Conservation (phyloP, 2,113 vertebrate species). For the Mus spicilegus region DNA sequence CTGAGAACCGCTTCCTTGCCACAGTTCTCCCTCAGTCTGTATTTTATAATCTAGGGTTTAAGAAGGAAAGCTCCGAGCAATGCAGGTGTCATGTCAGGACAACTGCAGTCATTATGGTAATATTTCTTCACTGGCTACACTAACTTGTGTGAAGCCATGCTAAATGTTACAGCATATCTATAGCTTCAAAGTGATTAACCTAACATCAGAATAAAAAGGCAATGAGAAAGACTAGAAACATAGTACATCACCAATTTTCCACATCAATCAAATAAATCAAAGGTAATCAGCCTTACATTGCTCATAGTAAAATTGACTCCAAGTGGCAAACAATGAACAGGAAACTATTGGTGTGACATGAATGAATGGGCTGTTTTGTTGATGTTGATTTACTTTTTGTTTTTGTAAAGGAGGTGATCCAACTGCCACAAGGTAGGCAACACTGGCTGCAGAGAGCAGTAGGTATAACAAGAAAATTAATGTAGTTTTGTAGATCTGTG, state of each 20-base stretch:
- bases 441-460: slow-evolving; percentile 94
- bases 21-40: slow-evolving; percentile 87
- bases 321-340: slow-evolving; percentile 92
- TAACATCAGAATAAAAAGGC: slow-evolving; percentile 96
- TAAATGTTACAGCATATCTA: slow-evolving; percentile 99
- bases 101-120: slow-evolving; percentile 90
- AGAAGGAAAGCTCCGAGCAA: slow-evolving; percentile 91
- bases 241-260: slow-evolving; percentile 96
- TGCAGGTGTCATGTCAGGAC: slow-evolving; percentile 91
- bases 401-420: slow-evolving; percentile 92
- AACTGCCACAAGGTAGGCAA: slow-evolving; percentile 93
- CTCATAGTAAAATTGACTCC: slow-evolving; percentile 94
- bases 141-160: slow-evolving; percentile 99
- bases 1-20: slow-evolving; percentile 93
- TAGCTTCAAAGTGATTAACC: slow-evolving; percentile 96
- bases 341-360: slow-evolving; percentile 93
- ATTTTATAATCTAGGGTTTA: slow-evolving; percentile 91
- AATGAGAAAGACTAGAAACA: slow-evolving; percentile 97
- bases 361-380: slow-evolving; percentile 90
- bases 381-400: slow-evolving; percentile 82
- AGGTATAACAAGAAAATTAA: slow-evolving; percentile 93
- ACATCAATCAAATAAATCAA: slow-evolving; percentile 96
- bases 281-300: slow-evolving; percentile 93
- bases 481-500: slow-evolving; percentile 93
- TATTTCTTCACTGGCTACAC: slow-evolving; percentile 92